These are phyloP conservation scores for Drosophila ambigua DNA, from an alignment of 1,140 invertebrate species.

Conservation along the genomic window DNA sequence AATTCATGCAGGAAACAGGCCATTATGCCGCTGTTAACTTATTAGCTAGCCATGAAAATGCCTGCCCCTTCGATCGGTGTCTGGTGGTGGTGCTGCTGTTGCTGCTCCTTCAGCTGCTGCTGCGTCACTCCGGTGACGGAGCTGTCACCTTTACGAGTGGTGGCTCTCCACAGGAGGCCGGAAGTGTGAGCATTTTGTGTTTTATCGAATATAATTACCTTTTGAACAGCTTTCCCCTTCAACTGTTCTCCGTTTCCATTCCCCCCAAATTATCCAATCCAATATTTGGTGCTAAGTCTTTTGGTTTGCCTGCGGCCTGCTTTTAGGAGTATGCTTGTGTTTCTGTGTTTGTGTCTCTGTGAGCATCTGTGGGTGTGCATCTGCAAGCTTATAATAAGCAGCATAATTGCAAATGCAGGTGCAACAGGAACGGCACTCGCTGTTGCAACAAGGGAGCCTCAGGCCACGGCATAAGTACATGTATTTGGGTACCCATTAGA, in stretches of 20 bases:
- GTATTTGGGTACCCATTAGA: constrained; percentile 56
- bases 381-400: constrained; percentile 40
- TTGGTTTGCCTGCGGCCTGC: constrained; percentile 17
- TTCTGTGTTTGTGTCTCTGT: no score
- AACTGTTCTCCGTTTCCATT: background rate
- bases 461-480: constrained; percentile 43
- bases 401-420: constrained; percentile 73
- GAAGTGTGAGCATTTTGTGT: constrained; percentile 58
- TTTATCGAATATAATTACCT: constrained; percentile 72
- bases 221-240: background rate
- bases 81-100: background rate
- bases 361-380: no score
- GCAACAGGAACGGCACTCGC: background rate
- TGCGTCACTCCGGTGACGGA: constrained; percentile 60
- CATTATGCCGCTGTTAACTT: constrained; percentile 78
- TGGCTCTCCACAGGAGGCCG: constrained; percentile 6
- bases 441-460: background rate
- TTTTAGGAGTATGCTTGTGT: background rate
- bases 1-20: constrained; percentile 83
- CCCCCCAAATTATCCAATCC: no score
- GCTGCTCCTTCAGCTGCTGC: constrained; percentile 6
- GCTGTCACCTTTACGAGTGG: constrained; percentile 63
- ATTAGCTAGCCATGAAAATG: constrained; percentile 75
- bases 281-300: constrained; percentile 5
- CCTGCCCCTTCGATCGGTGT: constrained; percentile 29